A percentile compares a stretch with the other conserved stretches of the same genome.
phyloP scores from a whole-genome alignment of 35 echinoderm and acorn worm genomes.

The Chiridota heheva region DNA sequence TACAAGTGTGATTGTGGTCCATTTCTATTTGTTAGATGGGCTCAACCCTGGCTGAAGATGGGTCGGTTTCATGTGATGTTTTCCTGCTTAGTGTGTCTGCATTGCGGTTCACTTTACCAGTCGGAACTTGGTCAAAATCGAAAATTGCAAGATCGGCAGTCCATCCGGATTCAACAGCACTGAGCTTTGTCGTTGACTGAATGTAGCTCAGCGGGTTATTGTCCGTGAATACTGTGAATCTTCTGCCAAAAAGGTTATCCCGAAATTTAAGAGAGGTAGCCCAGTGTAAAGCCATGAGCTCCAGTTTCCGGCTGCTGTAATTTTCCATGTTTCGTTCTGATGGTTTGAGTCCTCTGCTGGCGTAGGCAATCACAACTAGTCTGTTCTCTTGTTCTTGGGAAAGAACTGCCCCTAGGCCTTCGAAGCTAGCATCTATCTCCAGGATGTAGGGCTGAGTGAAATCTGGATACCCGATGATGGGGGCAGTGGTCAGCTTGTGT shows the following conservation, averaged over 20 bases:
- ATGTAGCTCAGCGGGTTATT: constrained; percentile 15
- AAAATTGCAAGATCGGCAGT: not conserved
- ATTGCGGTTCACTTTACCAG: not conserved
- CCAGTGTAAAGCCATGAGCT: constrained; percentile 67
- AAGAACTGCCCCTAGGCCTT: constrained; percentile 57
- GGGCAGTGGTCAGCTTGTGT: constrained; percentile 5
- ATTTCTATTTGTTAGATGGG: too few relatives aligned
- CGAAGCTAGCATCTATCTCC: constrained; percentile 51
- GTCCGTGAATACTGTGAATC: constrained; percentile 12
- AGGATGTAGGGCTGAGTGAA: constrained; percentile 45
- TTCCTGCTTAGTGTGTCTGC: not conserved
- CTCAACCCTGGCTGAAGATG: too few relatives aligned
- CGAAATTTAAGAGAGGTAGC: constrained; percentile 66
- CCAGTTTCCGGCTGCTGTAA: constrained; percentile 71
- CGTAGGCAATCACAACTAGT: constrained; percentile 50
- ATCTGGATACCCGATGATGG: constrained; percentile 17
- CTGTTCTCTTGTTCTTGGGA: constrained; percentile 50
- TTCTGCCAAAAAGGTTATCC: constrained; percentile 45
- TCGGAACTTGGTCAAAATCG: not conserved
- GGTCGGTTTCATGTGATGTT: too few relatives aligned
- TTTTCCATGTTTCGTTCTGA: constrained; percentile 64
- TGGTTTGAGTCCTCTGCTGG: constrained; percentile 40
- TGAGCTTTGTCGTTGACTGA: too few relatives aligned
- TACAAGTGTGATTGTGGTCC: too few relatives aligned
- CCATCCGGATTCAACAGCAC: too few relatives aligned